Conservation (phyloP, 2,888 invertebrate genomes). For the Venustoraphidia nigricollis region DNA sequence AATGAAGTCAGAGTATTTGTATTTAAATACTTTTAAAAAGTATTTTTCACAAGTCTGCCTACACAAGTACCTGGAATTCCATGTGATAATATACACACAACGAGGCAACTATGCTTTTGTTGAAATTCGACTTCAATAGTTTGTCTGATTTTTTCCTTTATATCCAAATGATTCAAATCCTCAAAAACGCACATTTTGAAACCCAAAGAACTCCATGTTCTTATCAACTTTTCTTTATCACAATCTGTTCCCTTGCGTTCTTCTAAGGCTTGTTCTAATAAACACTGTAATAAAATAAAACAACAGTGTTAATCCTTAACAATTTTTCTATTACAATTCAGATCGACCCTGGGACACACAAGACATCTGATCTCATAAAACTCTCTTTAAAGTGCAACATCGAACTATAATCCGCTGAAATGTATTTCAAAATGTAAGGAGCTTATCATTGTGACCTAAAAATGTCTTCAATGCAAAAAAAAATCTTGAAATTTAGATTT, state of each 20-base stretch:
- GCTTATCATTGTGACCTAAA: background rate
- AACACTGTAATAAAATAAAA: conserved; percentile 16
- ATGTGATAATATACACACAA: conserved; percentile 30
- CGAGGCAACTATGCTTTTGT: conserved; percentile 23
- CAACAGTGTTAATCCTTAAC: background rate
- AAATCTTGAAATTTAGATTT: no score
- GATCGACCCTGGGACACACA: no score
- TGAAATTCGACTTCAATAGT: conserved; percentile 16
- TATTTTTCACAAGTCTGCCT: no score
- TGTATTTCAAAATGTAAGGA: background rate
- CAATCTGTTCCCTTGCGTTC: conserved; percentile 23
- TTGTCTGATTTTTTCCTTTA: conserved; percentile 17
- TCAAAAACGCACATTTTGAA: conserved; percentile 20
- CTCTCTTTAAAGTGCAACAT: no score
- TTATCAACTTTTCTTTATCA: conserved; percentile 21
- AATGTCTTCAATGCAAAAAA: no score
- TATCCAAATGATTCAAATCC: conserved; percentile 19
- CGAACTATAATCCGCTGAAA: background rate
- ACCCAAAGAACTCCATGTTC: conserved; percentile 24
- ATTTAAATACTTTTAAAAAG: no score
- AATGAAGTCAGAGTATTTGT: no score
- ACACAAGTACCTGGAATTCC: conserved; percentile 22
- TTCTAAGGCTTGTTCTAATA: conserved; percentile 17
- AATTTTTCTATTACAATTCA: no score
- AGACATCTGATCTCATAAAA: no score